Conservation (phyloP, 2,888 invertebrate species). For the Parthenolecanium corni region DNA sequence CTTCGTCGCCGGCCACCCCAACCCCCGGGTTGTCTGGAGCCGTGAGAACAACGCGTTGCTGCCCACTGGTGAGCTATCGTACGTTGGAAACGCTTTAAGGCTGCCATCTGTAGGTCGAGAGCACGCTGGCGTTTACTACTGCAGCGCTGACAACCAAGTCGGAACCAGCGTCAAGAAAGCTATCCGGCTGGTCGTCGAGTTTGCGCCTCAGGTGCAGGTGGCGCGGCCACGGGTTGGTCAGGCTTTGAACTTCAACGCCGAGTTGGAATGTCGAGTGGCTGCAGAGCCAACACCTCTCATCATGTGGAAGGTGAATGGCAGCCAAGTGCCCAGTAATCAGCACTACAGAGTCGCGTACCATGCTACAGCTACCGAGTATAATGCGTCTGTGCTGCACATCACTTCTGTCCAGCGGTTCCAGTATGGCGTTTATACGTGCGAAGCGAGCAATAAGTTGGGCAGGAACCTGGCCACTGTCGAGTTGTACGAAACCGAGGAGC, state of each 20-base stretch:
- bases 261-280: not conserved
- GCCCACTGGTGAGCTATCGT: slow-evolving; percentile 77
- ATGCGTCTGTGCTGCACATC: slow-evolving; percentile 72
- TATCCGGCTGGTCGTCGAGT: not conserved
- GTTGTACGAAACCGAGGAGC: slow-evolving; percentile 75
- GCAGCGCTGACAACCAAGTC: not conserved
- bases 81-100: slow-evolving; percentile 40
- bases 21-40: slow-evolving; percentile 76
- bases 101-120: not conserved
- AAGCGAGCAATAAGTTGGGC: slow-evolving; percentile 76
- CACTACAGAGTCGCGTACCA: slow-evolving; percentile 53
- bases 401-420: slow-evolving; percentile 81
- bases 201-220: not conserved
- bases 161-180: not conserved
- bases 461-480: slow-evolving; percentile 62
- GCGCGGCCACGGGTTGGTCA: not conserved
- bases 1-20: slow-evolving; percentile 75
- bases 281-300: not conserved
- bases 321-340: not conserved
- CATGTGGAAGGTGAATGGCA: not conserved
- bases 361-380: slow-evolving; percentile 80
- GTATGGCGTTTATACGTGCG: slow-evolving; percentile 71
- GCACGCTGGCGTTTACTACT: slow-evolving; percentile 8
- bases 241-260: not conserved
- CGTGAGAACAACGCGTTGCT: slow-evolving; percentile 84